phyloP scores from a whole-genome alignment of 2,797 vertebrate species.

The Amblyopsis hoosieri region DNA sequence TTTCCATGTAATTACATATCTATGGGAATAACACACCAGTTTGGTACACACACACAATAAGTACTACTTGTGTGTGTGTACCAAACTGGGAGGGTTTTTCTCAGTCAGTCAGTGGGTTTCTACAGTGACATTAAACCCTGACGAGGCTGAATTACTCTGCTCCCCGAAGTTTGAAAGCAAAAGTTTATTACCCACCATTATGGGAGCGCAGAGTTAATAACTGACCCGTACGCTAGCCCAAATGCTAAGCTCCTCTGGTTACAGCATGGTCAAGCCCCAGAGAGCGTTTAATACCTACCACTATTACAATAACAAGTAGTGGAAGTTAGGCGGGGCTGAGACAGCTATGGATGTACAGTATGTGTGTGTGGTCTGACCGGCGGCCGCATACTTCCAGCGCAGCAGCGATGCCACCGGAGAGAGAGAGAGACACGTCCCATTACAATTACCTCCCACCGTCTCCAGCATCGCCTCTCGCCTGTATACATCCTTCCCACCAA shows the following conservation, averaged over 20 bases:
- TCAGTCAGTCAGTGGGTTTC: conserved; percentile 43
- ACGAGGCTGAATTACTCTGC: conserved; percentile 50
- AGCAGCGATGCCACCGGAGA: conserved; percentile 68
- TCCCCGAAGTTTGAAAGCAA: conserved; percentile 55
- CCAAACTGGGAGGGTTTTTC: conserved; percentile 13
- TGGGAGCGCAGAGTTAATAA: conserved; percentile 55
- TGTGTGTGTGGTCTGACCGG: conserved; percentile 68
- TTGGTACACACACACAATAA: too few relatives aligned
- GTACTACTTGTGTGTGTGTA: too few relatives aligned
- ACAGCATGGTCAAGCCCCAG: conserved; percentile 27
- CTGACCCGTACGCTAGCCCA: conserved; percentile 38
- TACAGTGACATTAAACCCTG: conserved; percentile 49
- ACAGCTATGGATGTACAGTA: conserved; percentile 21
- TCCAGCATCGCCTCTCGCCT: conserved; percentile 40
- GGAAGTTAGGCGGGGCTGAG: conserved; percentile 37
- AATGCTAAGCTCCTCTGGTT: conserved; percentile 43
- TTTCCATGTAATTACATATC: too few relatives aligned
- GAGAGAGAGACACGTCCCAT: conserved; percentile 60
- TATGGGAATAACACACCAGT: too few relatives aligned
- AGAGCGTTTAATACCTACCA: conserved; percentile 37
- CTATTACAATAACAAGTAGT: conserved; percentile 60
- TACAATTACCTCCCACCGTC: conserved; percentile 48
- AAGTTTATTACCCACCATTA: conserved; percentile 65
- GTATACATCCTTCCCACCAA: conserved; percentile 57
- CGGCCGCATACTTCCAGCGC: conserved; percentile 68